Evolutionary conservation across 2,113 vertebrate species (phyloP), one percentile per base, ranked within the genome.

Genomic region (Gavia stellata): DNA sequence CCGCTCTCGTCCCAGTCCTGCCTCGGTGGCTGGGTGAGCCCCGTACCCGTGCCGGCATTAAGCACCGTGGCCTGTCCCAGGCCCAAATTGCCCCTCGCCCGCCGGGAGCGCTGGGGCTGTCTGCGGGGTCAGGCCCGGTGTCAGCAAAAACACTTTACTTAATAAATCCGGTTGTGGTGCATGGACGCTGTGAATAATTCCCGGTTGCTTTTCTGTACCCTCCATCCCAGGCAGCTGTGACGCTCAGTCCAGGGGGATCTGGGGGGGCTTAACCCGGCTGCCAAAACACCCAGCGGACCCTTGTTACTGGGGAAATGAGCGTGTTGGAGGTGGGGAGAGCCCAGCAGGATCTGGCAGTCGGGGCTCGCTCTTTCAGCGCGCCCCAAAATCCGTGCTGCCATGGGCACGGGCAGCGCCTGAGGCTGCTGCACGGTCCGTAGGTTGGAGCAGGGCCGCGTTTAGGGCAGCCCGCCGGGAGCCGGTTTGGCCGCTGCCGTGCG

Each of bases 361-460:
- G 80, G 38, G 14, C 36, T 68, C 20, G 17, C 34, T 62, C 50
- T 50, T 29, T 33, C 23, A 23, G 45, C 7, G 68, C 79, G 13
- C 53, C 91, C 70, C 88, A 29, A 47, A 67, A 38, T 14, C 63
- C 8, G 0, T 24, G 67, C 68, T 42, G 92, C 61, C 71, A 0
- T 4, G 28, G n/a, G 59, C 23, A 13, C 0, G 8, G 56, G 55
- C 33, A 23, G 40, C 2, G 0, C n/a, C 0, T 0, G 2, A 24
- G 84, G 67, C 18, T 4, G 53, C 34, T 10, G 52, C 31, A 0
- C 6, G 4, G 34, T 3, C 23, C 7, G 1, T 2, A 34, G 33
- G 34, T 2, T 12, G 81, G 38, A 36, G 3, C 2, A 3, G 20
- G 66, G 50, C 5, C 6, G 50, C 0, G 2, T 3, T 17, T 11